Base-by-base conservation (phyloP, 2,888 invertebrate species). In the Allacma fusca region DNA sequence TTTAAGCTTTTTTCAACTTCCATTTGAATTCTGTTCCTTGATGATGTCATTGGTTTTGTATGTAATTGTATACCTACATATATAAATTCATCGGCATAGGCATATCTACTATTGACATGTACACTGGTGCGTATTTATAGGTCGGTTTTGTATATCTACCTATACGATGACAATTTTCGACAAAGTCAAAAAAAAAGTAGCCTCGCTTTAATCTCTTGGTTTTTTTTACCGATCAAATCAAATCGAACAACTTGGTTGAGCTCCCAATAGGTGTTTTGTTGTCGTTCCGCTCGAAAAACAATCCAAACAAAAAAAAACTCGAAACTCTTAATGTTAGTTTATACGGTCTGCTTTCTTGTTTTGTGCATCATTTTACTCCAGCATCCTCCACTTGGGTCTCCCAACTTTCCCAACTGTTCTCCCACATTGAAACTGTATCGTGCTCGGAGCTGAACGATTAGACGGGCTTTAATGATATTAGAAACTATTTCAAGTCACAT, bases 401-500 rank as follows among this genome's bases (percentile, higher is more conserved):
- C 23, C 19, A 21, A 13, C 19, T 69, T 69, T 23, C 9, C 40
- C 40, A 13, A 12, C 24, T 13, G n/a, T 69, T 69, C 43, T 40
- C 29, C 12, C 19, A 13, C 13, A 21, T 57, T 57, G 29, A 21
- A 28, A 28, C 40, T 16, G 67, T 28, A 29, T 69, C n/a, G 21
- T 23, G 13, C 23, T 19, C 67, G 23, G 16, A 65, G 65, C 7
- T 13, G 13, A n/a, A 1, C n/a, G 65, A 65, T 65, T 65, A 65
- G 12, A 65, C 2, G 28, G 29, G 19, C 28, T 65, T 28, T 65
- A 65, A 65, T 65, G 65, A 65, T 40, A 21, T 69, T 69, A 40
- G 40, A 69, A 69, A 69, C 68, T 69, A 43, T 69, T 69, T 16
- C 68, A 69, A 69, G 68, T 69, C 68, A 69, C 34, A 69, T 62